A percentile compares a stretch with the other conserved stretches of the same genome.
These are phyloP conservation scores for Zaprionus gabonicus DNA, from an alignment of 1,140 invertebrate genomes.

Conservation along the genomic window DNA sequence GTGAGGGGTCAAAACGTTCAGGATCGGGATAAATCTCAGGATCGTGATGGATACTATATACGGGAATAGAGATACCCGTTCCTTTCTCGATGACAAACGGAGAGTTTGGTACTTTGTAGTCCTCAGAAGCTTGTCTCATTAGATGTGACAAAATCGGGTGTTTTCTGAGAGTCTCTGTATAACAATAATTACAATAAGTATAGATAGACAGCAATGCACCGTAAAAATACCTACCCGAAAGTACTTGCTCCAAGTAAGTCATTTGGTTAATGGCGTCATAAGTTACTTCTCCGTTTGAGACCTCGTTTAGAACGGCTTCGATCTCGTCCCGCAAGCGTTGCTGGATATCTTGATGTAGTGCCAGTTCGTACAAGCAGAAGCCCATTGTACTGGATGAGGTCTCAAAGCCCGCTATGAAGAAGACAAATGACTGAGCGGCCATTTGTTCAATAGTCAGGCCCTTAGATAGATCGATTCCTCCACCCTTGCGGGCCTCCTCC, in stretches of 20 bases:
- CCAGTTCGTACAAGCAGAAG: conserved; percentile 84
- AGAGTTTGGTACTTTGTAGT: conserved; percentile 85
- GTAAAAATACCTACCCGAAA: conserved; percentile 69
- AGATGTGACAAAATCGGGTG: conserved; percentile 85
- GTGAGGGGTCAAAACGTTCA: conserved; percentile 86
- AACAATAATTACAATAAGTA: not conserved
- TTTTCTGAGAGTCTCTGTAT: conserved; percentile 84
- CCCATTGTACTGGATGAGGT: conserved; percentile 84
- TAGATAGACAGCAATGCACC: not conserved
- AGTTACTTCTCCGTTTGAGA: conserved; percentile 56
- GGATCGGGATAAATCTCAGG: conserved; percentile 86
- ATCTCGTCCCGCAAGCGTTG: conserved; percentile 85
- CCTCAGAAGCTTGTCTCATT: conserved; percentile 82
- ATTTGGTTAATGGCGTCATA: conserved; percentile 79
- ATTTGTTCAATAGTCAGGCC: conserved; percentile 73
- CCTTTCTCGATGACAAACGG: conserved; percentile 85
- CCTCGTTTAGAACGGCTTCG: conserved; percentile 43
- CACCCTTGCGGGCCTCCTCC: conserved; percentile 31
- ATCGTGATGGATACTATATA: conserved; percentile 87
- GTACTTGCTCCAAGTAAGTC: conserved; percentile 75
- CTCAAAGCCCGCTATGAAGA: conserved; percentile 81
- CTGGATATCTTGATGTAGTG: conserved; percentile 84
- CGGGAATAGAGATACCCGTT: conserved; percentile 86
- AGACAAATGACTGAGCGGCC: conserved; percentile 75
- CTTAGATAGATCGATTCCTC: conserved; percentile 61